Evolutionary conservation across 2,797 vertebrate species (phyloP).

Genomic region (Saxicola maurus): DNA sequence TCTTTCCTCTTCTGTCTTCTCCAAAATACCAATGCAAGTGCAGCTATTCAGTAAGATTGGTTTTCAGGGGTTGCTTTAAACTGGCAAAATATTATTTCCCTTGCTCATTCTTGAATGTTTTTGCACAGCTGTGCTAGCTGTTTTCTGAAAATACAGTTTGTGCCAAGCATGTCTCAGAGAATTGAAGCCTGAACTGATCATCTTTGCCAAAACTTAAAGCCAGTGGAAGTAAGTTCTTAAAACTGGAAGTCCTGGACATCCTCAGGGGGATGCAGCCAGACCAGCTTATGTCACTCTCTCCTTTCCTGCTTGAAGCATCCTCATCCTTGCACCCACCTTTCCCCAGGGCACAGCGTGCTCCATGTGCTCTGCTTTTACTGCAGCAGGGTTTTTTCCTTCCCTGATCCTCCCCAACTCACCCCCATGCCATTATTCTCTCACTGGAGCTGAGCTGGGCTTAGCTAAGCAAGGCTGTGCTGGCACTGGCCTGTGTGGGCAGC

Average conservation of each 20-base stretch:
- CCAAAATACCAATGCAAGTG: background rate
- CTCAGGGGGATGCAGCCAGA: background rate
- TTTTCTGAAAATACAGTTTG: background rate
- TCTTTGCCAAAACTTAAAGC: background rate
- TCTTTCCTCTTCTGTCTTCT: background rate
- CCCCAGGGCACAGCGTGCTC: background rate
- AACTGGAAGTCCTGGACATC: background rate
- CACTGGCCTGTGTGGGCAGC: fast-evolving
- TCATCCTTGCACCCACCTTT: background rate
- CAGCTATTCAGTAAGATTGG: background rate
- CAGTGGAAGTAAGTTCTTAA: background rate
- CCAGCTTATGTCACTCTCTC: background rate
- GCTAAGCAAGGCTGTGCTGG: background rate
- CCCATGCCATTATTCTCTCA: fast-evolving
- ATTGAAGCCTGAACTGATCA: background rate
- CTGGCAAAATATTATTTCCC: background rate
- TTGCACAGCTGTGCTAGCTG: background rate
- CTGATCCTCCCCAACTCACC: background rate
- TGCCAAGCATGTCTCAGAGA: background rate
- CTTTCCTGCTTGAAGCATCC: background rate
- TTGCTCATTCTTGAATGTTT: background rate
- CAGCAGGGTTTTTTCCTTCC: background rate
- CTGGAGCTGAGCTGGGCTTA: background rate
- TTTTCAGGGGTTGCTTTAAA: background rate
- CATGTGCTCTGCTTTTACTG: background rate